Evolutionary conservation across 1,140 invertebrate species (phyloP), one percentile per base, ranked within the genome.

Genomic region (Uloborus diversus): DNA sequence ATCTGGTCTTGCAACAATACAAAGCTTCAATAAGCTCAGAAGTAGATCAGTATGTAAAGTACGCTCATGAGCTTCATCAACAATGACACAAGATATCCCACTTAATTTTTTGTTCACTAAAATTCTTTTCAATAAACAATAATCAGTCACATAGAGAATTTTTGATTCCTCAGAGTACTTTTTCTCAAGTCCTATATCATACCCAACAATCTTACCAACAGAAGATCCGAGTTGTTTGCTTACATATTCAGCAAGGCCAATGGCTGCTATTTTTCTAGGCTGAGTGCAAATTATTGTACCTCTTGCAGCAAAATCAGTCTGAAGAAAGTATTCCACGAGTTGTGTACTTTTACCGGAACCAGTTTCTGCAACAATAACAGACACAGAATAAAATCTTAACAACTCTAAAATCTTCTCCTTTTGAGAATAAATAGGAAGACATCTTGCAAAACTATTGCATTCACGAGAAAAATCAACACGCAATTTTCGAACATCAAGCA

Each of bases 41-140:
- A 99, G 88, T 2, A 99, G 89, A 88, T 99, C 97, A 0, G 96
- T 98, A 83, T 96, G 94, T 0, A 99, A 91, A 0, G 96, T 97
- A 47, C 97, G 88, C 87, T 99, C 97, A 86, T 99, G 97, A 57
- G 95, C 97, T 87, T 99, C 97, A 88, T 99, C 97, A 64, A 99
- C 88, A 76, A 99, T 93, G 13, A 99, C 90, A 47, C 95, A 87
- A n/a, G 91, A 92, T 23, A 86, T 86, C 27, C 28, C 64, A 86
- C 90, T 89, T 37, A 88, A 86, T 85, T 96, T 92, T 3, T 93
- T 93, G 87, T 98, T 95, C 79, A 95, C 86, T 0, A 98, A 88
- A 81, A 98, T 87, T 93, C 97, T 97, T 42, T 70, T 80, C 53
- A 99, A 87, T n/a, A 99, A 88, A 47, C 99, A 86, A 57, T 97